Base-by-base conservation (phyloP, 2,797 vertebrate species). In the Darevskia mixta region DNA sequence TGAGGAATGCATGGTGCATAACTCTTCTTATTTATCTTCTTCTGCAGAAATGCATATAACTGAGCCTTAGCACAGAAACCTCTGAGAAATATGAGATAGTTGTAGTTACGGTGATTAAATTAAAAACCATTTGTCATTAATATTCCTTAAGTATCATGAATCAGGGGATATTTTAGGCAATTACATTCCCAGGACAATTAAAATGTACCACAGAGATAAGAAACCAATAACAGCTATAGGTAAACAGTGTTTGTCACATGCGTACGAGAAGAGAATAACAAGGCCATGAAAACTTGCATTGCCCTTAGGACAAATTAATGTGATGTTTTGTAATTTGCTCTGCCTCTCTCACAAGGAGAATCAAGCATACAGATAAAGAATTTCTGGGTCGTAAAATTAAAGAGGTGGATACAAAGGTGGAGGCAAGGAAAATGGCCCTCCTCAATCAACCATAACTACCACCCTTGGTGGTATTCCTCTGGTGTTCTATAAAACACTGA, bases 171-270 rank as follows among this genome's bases (percentile, higher is more conserved):
- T 85, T 94, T 90, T 86, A 78, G 77, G 32, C 88, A 82, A 91
- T 94, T 87, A 66, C 58, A 76, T 86, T 67, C 6, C 81, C 79
- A 89, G 64, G 4, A 58, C 27, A 15, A 67, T 85, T 76, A 92
- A 87, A 89, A 86, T 72, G 77, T 83, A 73, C 41, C 61, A 20
- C 58, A 25, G 45, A 88, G 64, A 75, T 90, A 80, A 15, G 75
- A 86, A 92, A 88, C 10, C 29, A 87, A 18, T 93, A 92, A 76
- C 58, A 85, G 83, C n/a, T 49, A 8, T 78, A 86, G 82, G 67
- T 91, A 92, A 94, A 92, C 82, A 49, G 58, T 29, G 23, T 89
- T 87, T 92, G 66, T 80, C 81, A 90, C 27, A 85, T 66, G 43
- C 76, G 87, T 32, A 25, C 67, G 55, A 35, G 67, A 82, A 90